A percentile compares a stretch with the other conserved stretches of the same genome.
Evolutionary conservation across 1,140 invertebrate species (phyloP).

Genomic region (Zaprionus ghesquierei): DNA sequence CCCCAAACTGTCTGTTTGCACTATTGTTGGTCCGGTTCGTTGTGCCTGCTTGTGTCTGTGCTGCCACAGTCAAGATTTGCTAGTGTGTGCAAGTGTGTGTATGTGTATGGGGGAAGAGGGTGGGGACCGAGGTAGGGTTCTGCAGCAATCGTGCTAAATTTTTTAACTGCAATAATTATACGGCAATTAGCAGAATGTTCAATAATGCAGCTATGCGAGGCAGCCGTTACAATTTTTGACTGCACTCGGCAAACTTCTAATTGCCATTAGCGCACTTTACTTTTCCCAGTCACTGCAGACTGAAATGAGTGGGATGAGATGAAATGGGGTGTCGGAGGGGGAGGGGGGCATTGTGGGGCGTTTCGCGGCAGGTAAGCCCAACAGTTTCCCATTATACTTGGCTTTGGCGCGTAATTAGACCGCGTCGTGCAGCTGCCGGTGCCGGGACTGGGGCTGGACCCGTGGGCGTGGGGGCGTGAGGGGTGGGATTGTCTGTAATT

Average conservation of each 20-base stretch:
- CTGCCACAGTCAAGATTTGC: conserved; percentile 52
- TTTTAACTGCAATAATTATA: conserved; percentile 81
- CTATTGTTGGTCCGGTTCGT: not conserved
- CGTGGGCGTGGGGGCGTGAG: too few relatives aligned
- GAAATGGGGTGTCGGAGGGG: conserved; percentile 18
- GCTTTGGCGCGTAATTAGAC: conserved; percentile 71
- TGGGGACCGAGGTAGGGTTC: too few relatives aligned
- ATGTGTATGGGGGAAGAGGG: too few relatives aligned
- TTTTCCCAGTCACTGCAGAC: conserved; percentile 35
- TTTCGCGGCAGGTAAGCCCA: conserved; percentile 50
- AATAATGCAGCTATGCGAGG: conserved; percentile 72
- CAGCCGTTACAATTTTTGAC: conserved; percentile 78
- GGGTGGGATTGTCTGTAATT: conserved; percentile 74
- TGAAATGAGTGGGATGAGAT: not conserved
- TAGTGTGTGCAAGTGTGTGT: too few relatives aligned
- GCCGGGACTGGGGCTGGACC: conserved; percentile 16
- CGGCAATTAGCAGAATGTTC: conserved; percentile 79
- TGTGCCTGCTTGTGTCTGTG: not conserved
- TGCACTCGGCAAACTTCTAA: conserved; percentile 78
- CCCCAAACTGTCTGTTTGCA: not conserved
- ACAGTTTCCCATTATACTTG: conserved; percentile 12
- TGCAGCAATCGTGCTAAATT: conserved; percentile 60
- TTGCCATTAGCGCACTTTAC: conserved; percentile 80
- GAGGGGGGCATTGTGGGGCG: not conserved
- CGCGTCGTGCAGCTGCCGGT: conserved; percentile 58